Base-by-base conservation (phyloP, 1,140 invertebrate species). In the Belonocnema kinseyi region DNA sequence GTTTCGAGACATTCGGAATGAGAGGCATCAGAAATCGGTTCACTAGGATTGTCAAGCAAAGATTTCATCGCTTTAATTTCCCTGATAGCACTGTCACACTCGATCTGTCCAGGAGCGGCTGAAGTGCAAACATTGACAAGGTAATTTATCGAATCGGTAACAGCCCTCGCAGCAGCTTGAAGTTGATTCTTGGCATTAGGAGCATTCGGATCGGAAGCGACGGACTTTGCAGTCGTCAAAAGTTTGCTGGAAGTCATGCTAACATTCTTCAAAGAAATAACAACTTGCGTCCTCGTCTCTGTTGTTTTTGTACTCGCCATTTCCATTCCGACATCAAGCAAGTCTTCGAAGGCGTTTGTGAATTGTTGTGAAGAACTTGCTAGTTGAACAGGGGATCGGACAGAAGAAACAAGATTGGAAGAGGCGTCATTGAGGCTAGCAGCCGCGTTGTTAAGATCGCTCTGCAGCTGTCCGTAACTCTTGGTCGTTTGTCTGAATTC, bases 1-100 rank as follows among this genome's bases (percentile, higher is more conserved):
- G 94, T 94, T 85, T 99, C 98, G 21, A 99, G 93, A 85, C 97
- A 99, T 83, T 98, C 98, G 90, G 98, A 99, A 91, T 99, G 99
- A 1, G 96, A 95, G 70, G 94, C 93, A 82, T 97, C 96, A 86
- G 94, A 98, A 74, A 99, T 93, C 0, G 98, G 97, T 88, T 99
- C 96, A 73, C 93, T 94, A 1, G 98, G 96, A 90, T 97, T 95
- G 78, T 98, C 95, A 40, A 99, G 91, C 52, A 98, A 92, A 6
- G 95, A 94, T 17, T 94, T 93, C 91, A 97, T 95, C 54, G 96
- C 95, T 88, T 98, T 95, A 77, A 99, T 99, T 87, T 97, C 96
- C 75, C 97, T 93, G n/a, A 99, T 95, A 3, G 98, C 98, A 87
- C 97, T 98, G 86, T 98, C 98, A 90, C 98, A 99, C 87, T 99